A percentile compares a stretch with the other conserved stretches of the same genome.
Conservation (phyloP, 2,888 invertebrate genomes). For the Entomobrya multifasciata region DNA sequence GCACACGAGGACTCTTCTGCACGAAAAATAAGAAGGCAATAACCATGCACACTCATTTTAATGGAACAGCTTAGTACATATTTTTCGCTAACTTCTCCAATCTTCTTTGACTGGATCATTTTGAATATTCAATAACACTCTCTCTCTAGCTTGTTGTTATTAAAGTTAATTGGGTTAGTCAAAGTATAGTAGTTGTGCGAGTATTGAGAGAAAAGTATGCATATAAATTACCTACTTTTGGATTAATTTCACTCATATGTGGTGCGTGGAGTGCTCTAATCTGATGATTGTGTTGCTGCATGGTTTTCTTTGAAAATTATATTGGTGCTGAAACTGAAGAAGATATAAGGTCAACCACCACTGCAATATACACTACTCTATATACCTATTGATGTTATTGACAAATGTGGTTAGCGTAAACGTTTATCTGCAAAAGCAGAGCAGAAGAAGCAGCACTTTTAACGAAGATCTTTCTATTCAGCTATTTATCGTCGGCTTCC, state of each 20-base stretch:
- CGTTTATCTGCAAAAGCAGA: too few species aligned
- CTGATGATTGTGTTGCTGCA: not conserved
- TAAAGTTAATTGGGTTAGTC: constrained; percentile 42
- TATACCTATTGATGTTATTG: not conserved
- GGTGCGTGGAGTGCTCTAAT: not conserved
- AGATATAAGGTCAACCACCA: not conserved
- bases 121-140: constrained; percentile 28
- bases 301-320: not conserved
- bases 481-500: not conserved
- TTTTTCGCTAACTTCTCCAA: not conserved
- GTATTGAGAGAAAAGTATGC: constrained; percentile 15
- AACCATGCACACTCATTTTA: constrained; percentile 23
- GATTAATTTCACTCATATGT: constrained; percentile 35
- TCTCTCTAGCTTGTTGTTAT: constrained; percentile 5
- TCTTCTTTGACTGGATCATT: constrained; percentile 12
- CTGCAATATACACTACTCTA: not conserved
- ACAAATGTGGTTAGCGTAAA: too few species aligned
- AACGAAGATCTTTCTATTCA: not conserved
- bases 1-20: not conserved
- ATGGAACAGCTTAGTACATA: too few species aligned
- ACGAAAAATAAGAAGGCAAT: not conserved
- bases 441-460: not conserved
- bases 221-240: constrained; percentile 50
- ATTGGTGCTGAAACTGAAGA: not conserved
- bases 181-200: constrained; percentile 1